Conservation (phyloP, 2,797 vertebrate species). For the Neomorphus geoffroyi region DNA sequence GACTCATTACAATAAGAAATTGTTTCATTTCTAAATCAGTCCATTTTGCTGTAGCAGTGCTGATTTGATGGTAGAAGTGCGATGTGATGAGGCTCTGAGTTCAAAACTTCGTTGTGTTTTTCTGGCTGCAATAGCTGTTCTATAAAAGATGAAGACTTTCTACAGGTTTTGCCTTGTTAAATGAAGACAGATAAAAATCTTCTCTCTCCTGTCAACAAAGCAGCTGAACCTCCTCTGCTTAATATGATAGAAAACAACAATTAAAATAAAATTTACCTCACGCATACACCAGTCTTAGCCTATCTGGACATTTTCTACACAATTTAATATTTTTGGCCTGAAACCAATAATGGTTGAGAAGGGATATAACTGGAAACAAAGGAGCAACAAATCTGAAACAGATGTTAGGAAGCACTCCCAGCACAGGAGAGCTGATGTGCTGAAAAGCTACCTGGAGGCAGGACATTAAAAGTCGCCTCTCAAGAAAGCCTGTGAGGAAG, state of each 20-base stretch:
- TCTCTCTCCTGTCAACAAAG: not conserved
- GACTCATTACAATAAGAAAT: not conserved
- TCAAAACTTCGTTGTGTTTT: not conserved
- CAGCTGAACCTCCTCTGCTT: not conserved
- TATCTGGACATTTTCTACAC: not conserved
- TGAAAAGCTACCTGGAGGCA: conserved; percentile 62
- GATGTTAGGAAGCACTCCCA: conserved; percentile 61
- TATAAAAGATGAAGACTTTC: not conserved
- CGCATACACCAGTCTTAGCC: not conserved
- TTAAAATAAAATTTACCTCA: conserved; percentile 54
- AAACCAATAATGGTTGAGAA: conserved; percentile 47
- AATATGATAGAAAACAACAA: conserved; percentile 31
- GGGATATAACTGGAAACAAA: conserved; percentile 54
- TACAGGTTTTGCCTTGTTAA: not conserved
- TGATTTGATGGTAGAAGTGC: not conserved
- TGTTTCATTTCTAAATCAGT: not conserved
- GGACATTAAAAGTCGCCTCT: conserved; percentile 3
- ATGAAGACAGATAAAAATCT: conserved; percentile 23
- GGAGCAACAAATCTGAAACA: conserved; percentile 61
- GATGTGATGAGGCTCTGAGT: not conserved
- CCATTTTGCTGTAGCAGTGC: not conserved
- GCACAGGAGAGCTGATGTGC: conserved; percentile 39
- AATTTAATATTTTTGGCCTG: conserved; percentile 41
- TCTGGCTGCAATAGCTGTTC: not conserved
- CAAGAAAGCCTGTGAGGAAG: conserved; percentile 12